Evolutionary conservation across 2,888 invertebrate genomes (phyloP).

Genomic region (Hofmannophila pseudospretella): DNA sequence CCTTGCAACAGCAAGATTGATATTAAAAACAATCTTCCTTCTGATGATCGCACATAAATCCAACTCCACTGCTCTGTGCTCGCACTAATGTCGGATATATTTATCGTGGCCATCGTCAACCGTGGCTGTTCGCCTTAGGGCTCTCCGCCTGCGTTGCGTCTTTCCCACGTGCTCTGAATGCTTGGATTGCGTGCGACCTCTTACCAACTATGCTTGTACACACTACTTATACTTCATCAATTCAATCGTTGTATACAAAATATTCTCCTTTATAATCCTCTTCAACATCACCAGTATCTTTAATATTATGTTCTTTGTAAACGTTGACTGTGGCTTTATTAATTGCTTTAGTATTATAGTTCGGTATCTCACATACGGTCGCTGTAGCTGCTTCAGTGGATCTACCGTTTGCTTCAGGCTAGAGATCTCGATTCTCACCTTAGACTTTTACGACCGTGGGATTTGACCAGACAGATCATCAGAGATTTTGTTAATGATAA

Average conservation of each 20-base stretch:
- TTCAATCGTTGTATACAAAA: constrained; percentile 24
- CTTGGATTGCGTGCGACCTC: constrained; percentile 74
- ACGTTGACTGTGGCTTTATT: constrained; percentile 43
- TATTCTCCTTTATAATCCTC: constrained; percentile 15
- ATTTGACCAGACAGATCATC: constrained; percentile 38
- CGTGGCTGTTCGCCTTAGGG: constrained; percentile 61
- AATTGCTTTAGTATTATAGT: constrained; percentile 26
- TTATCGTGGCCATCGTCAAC: constrained; percentile 75
- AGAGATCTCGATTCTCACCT: constrained; percentile 59
- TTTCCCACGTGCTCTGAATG: constrained; percentile 76
- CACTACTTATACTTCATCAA: constrained; percentile 40
- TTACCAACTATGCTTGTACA: constrained; percentile 48
- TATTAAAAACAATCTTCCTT: constrained; percentile 22
- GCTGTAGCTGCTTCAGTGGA: constrained; percentile 65
- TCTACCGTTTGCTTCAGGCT: constrained; percentile 75
- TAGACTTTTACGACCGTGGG: constrained; percentile 68
- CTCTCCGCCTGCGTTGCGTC: constrained; percentile 56
- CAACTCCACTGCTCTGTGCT: constrained; percentile 45
- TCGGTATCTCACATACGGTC: constrained; percentile 42
- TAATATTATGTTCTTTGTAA: constrained; percentile 16
- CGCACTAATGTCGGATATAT: constrained; percentile 65
- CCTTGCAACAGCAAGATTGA: constrained; percentile 11
- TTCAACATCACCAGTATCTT: constrained; percentile 30
- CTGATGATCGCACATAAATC: constrained; percentile 38
- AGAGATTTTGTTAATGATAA: constrained; percentile 54